Percentiles rank a stretch among this genome's conserved stretches.
These are phyloP conservation scores for Cephalopachus bancanus DNA, from an alignment of 2,797 vertebrate species.

Conservation along the genomic window DNA sequence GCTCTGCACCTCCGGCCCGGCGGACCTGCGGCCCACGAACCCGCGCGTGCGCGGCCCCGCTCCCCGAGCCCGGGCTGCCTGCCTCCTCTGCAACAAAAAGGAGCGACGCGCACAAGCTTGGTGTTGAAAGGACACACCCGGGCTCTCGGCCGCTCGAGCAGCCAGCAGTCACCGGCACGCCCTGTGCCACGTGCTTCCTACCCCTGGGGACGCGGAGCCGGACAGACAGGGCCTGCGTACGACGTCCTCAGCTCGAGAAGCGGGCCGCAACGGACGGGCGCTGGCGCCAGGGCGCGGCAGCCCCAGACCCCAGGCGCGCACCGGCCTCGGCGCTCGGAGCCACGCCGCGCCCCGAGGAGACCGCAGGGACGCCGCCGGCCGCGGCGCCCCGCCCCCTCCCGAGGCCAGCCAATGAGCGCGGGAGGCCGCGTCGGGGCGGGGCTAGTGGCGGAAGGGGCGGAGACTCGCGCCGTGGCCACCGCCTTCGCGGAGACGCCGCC, in stretches of 20 bases:
- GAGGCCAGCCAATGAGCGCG: constrained; percentile 46
- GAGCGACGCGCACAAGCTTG: no score
- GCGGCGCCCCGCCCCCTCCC: neutral
- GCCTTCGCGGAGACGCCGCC: no score
- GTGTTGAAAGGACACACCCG: no score
- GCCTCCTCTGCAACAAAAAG: neutral
- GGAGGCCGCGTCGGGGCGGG: neutral
- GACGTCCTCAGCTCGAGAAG: accelerated
- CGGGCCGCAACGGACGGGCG: no score
- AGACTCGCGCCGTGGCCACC: no score
- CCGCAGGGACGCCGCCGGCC: neutral
- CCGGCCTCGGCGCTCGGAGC: no score
- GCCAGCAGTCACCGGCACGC: neutral
- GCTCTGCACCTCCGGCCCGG: neutral
- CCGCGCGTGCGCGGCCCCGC: no score
- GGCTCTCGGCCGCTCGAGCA: neutral
- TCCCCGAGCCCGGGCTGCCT: neutral
- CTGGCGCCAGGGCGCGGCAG: no score
- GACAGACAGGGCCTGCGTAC: neutral
- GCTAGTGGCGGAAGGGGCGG: constrained; percentile 64
- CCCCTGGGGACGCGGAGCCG: neutral
- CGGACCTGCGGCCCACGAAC: neutral
- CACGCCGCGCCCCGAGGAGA: no score
- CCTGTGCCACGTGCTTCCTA: neutral
- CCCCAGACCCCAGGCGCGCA: no score